Evolutionary conservation across 2,888 invertebrate species (phyloP), one percentile per base, ranked within the genome.

Genomic region (Cryptophagus acutangulus): DNA sequence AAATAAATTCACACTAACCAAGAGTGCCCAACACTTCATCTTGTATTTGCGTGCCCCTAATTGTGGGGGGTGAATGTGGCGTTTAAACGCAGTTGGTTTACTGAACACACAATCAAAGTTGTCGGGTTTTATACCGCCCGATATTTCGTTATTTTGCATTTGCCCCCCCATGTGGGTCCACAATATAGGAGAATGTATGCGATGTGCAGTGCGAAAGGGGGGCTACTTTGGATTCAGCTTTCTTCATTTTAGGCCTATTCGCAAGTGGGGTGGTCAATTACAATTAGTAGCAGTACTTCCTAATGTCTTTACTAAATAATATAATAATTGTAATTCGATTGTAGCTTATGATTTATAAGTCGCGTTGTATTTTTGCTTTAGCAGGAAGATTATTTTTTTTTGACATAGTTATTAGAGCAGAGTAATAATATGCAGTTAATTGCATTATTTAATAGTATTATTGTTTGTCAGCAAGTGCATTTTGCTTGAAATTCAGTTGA

Each of bases 1-100:
- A 71, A 47, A 58, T 8, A 9, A 31, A 31, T 15, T 8, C 31
- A 36, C 63, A 70, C 70, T 69, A 66, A 71, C 71, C 71, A 71
- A 56, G 48, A 69, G 58, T 59, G 65, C 59, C 55, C 65, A 62
- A 61, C 67, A 67, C 67, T 63, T 69, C 70, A 71, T 70, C 48
- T 56, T 65, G 55, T 45, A 42, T 41, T 40, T 48, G 37, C 51
- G 42, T 49, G n/a, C 55, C 52, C 57, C 57, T 26, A 48, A 51
- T 35, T 24, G 17, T 39, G 34, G 38, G 53, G 60, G 62, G 57
- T 46, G 51, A 48, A 29, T 51, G 44, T 50, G 52, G 56, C 61
- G 61, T 51, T 52, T 53, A 58, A 59, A 65, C 63, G 64, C 63
- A 58, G 61, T 58, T 47, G 58, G 59, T 66, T 61, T 61, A 67